Evolutionary conservation across 2,888 invertebrate genomes (phyloP), one percentile per base, ranked within the genome.

Genomic region (Platypus cylindrus): DNA sequence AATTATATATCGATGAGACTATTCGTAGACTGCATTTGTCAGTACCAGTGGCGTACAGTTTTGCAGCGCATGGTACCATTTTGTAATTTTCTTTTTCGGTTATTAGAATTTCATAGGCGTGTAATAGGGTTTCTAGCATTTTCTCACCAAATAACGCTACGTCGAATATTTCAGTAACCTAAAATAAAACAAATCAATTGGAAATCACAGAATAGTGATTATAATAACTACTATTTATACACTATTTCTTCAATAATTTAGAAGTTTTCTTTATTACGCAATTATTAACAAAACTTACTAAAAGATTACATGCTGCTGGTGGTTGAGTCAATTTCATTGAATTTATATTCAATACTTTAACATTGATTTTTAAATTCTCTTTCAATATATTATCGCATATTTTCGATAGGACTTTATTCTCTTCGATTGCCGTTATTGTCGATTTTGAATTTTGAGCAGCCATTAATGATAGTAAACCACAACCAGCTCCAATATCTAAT

Each of bases 91-190:
- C 48, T 14, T 58, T 52, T 13, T 44, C 45, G 5, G 45, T 46
- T 11, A 82, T 53, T 26, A 84, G 63, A 45, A 71, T 56, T 36
- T 71, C 60, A 70, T 77, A 77, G 4, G 82, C 82, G 62, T 84
- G 78, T 25, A 69, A 58, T 25, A 83, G 53, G 12, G 75, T 73
- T 45, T 71, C 65, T 26, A 86, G 55, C 20, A 78, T 67, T 48
- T 73, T 68, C 59, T 86, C 86, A 2, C 86, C 85, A 57, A 86
- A 76, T 16, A 85, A 54, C 0, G 78, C 84, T 30, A 78, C 75
- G 64, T 86, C 86, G 63, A 86, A 78, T 43, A 77, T 73, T 62
- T 87, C 85, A 2, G 81, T 82, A 1, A 85, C 67, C 33, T 43
- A 14, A 28, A 37, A 40, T 3, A 16, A n/a, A 29, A 36, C 15